These are phyloP conservation scores for Lonchura striata DNA, from an alignment of 2,113 vertebrate genomes.

Conservation along the genomic window DNA sequence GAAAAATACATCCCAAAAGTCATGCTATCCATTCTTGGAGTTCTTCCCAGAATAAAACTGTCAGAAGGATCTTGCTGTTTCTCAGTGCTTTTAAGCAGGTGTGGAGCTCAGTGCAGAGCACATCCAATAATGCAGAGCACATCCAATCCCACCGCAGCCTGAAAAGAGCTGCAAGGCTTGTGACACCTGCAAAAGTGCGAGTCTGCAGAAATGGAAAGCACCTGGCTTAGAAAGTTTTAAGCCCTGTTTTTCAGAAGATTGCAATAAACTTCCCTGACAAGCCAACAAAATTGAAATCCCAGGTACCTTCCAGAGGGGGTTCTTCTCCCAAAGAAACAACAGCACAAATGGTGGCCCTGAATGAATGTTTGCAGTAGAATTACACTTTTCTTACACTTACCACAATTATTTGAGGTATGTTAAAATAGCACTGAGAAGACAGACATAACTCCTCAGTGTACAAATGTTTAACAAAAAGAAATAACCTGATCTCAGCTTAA, in stretches of 20 bases:
- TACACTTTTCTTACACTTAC: not conserved
- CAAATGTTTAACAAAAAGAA: not conserved
- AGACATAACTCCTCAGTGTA: not conserved
- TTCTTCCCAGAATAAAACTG: slow-evolving; percentile 18
- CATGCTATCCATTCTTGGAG: not conserved
- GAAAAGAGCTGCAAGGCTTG: not conserved
- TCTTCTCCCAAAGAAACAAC: not conserved
- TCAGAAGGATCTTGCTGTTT: not conserved
- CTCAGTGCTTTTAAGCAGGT: not conserved
- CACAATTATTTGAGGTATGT: not conserved
- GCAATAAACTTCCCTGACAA: not conserved
- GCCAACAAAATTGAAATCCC: not conserved
- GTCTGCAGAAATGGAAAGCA: not conserved
- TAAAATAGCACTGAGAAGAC: not conserved
- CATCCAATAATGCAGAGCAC: not conserved
- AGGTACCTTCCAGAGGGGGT: not conserved
- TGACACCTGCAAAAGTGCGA: not conserved
- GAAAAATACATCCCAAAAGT: slow-evolving; percentile 4
- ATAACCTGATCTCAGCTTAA: not conserved
- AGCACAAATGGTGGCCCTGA: fast-evolving
- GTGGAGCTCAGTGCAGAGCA: not conserved
- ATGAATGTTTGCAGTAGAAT: not conserved
- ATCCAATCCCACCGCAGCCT: not conserved
- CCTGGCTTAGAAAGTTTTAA: not conserved
- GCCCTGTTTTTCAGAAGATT: not conserved